Evolutionary conservation across 92 coral and sea anemone genomes (phyloP).

Genomic region (Actinostola sp.): DNA sequence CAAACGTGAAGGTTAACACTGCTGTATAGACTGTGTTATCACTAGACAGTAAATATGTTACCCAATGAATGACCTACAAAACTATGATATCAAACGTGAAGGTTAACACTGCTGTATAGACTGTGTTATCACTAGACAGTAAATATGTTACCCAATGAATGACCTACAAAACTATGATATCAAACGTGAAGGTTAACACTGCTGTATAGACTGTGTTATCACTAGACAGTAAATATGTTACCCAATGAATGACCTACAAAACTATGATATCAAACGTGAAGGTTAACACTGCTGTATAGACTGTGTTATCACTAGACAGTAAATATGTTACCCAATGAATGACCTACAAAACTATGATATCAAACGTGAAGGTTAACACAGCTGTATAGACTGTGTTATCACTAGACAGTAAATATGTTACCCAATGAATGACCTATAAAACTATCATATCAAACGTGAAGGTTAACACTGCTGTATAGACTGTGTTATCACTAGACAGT

Average conservation of each 20-base stretch:
- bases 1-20: too few relatives aligned
- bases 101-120: too few relatives aligned
- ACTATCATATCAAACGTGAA: conserved; percentile 39
- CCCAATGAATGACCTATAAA: conserved; percentile 97
- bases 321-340: conserved; percentile 97
- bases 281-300: too few relatives aligned
- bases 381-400: too few relatives aligned
- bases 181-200: too few relatives aligned
- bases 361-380: too few relatives aligned
- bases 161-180: conserved; percentile 81
- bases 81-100: conserved; percentile 39
- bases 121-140: conserved; percentile 91
- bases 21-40: too few relatives aligned
- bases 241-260: conserved; percentile 98
- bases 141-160: conserved; percentile 97
- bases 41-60: conserved; percentile 96
- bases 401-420: conserved; percentile 96
- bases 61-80: conserved; percentile 98
- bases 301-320: conserved; percentile 91
- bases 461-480: too few relatives aligned
- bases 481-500: conserved; percentile 91
- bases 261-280: conserved; percentile 39
- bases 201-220: too few relatives aligned
- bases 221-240: conserved; percentile 96
- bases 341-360: conserved; percentile 81